Base-by-base conservation (phyloP, 1,140 invertebrate species). In the Diorhabda carinulata region DNA sequence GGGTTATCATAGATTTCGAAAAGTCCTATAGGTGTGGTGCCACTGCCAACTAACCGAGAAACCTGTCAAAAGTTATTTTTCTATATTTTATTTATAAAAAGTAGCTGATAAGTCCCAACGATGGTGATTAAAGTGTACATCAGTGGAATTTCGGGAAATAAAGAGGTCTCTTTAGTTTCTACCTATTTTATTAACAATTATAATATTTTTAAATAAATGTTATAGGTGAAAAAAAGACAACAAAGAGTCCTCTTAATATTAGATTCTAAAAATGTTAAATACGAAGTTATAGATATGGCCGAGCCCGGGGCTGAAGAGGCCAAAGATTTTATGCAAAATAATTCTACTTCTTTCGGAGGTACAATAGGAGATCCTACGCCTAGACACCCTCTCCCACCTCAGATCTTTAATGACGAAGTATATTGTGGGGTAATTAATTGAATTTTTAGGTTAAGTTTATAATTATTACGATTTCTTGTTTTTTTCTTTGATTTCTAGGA, bases 221-320 rank as follows among this genome's bases (percentile, higher is more conserved):
- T 85, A 52, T 80, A 98, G 96, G 92, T 98, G 44, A 96, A 96
- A 82, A 97, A 97, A 81, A 86, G 93, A 74, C 96, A 98, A 81
- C 93, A 96, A 80, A 87, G 93, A 69, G 93, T 97, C 40, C 82
- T 92, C 67, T 94, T 97, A 89, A 95, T 97, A 78, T 83, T 98
- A 73, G 93, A 96, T 77, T 94, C 93, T 75, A 93, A 94, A 85
- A 90, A 88, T 81, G 91, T 98, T 74, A 86, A 90, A 70, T 96
- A 94, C 83, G 89, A 95, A 81, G 84, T 89, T 25, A 90, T 98
- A 74, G 96, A 98, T 81, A 97, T 98, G 76, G 92, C 95, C 47
- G 94, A 97, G 81, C 94, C 95, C 25, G 91, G 90, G 47, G 90
- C 90, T 80, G 95, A 97, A 82, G 83, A 88, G 63, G 90, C 94